A percentile compares a stretch with the other conserved stretches of the same genome.
These are phyloP conservation scores for Punctoribates punctum DNA, from an alignment of 2,888 invertebrate genomes.

Conservation along the genomic window DNA sequence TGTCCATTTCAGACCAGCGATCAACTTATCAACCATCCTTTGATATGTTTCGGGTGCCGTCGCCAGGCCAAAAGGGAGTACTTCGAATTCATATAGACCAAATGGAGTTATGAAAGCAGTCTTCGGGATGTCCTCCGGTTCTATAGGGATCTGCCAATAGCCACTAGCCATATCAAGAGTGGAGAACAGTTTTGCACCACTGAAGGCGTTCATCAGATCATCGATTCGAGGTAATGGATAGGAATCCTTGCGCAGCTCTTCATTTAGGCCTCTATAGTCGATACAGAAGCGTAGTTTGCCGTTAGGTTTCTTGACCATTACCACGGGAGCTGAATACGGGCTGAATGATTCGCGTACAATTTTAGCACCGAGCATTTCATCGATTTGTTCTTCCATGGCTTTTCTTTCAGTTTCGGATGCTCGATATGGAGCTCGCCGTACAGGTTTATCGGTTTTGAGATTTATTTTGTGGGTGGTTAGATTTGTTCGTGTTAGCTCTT, in stretches of 20 bases:
- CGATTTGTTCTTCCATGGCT: conserved; percentile 5
- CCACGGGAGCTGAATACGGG: conserved; percentile 32
- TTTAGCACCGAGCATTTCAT: neutral
- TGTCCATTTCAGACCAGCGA: conserved; percentile 43
- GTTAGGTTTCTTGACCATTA: conserved; percentile 32
- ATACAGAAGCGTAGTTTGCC: conserved; percentile 12
- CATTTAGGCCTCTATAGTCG: conserved; percentile 35
- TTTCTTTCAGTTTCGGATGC: neutral
- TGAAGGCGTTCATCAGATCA: neutral
- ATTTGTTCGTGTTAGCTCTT: neutral
- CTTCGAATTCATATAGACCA: conserved; percentile 38
- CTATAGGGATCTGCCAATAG: conserved; percentile 34
- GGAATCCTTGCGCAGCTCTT: neutral
- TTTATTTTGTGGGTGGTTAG: neutral
- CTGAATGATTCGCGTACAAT: neutral
- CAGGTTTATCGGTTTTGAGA: neutral
- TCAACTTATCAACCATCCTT: conserved; percentile 46
- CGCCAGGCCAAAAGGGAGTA: conserved; percentile 42
- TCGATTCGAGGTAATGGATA: conserved; percentile 25
- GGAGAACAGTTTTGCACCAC: neutral
- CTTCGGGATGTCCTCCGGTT: conserved; percentile 29
- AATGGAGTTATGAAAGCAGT: conserved; percentile 40
- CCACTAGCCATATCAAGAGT: conserved; percentile 36
- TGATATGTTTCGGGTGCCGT: conserved; percentile 43
- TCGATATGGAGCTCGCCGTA: neutral